Base-by-base conservation (phyloP, 2,888 invertebrate species). In the Auanema freiburgensis region DNA sequence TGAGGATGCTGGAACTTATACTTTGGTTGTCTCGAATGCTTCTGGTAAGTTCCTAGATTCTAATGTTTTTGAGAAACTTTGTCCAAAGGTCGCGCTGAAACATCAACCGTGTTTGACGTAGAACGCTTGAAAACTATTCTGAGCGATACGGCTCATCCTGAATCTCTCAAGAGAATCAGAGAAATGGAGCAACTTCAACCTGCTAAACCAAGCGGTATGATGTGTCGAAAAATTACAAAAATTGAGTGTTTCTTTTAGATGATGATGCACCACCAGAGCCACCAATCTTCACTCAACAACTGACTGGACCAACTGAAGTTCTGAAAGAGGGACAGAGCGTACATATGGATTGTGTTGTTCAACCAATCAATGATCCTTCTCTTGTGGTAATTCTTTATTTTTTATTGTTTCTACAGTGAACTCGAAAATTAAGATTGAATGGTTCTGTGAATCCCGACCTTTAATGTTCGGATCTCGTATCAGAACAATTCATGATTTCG, bases 401-500 rank as follows among this genome's bases (percentile, higher is more conserved):
- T 44, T 24, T 11, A 16, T 25, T 25, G 14, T 25, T 18, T 14
- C 51, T 51, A 18, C 12, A 51, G 11, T 52, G 25, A 52, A 52
- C 4, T 21, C 2, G 8, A 25, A 33, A 33, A 21, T 24, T 94
- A 89, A 90, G 25, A 91, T 94, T 59, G 93, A 94, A 87, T 95
- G 93, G 93, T 93, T 92, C 88, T 93, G 92, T 84, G 93, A 98
- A 84, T 93, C 91, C 40, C 90, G 93, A 84, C 87, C 91, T 1
- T 83, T 87, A 44, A 73, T 74, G 64, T 77, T 77, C 59, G 96
- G 95, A 87, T 94, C 95, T 75, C 90, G 97, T 84, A 92, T 92
- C 84, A 93, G 93, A 50, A 93, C 94, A 11, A 92, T 94, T 90
- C 93, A 96, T 84, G 97, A 98, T 85, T 96, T 97, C 84, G 97